Percentiles rank a stretch among this genome's conserved stretches.
Conservation (phyloP, 2,113 vertebrate species). For the Poeciliopsis retropinna region DNA sequence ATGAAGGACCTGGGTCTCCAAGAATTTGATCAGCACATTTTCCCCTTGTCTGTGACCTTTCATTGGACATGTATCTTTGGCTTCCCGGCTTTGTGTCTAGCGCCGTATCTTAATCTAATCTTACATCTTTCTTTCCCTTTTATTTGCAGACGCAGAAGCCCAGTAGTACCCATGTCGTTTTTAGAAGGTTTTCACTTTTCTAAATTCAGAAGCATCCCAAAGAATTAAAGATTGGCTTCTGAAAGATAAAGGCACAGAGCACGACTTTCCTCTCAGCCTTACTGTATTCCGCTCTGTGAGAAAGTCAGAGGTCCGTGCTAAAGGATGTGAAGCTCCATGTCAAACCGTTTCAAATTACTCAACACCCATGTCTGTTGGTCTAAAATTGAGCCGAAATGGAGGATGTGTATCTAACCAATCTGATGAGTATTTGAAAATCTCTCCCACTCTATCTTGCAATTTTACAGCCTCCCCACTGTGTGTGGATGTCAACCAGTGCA, state of each 20-base stretch:
- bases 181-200: conserved; percentile 17
- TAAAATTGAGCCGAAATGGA: conserved; percentile 50
- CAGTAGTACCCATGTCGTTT: conserved; percentile 14
- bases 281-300: conserved; percentile 68
- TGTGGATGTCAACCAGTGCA: conserved; percentile 44
- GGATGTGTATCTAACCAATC: conserved; percentile 65
- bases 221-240: conserved; percentile 56
- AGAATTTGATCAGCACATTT: conserved; percentile 72
- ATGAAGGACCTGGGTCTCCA: conserved; percentile 69
- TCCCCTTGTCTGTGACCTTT: conserved; percentile 69
- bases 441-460: conserved; percentile 26
- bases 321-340: conserved; percentile 53
- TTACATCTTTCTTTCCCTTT: conserved; percentile 19
- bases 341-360: conserved; percentile 65
- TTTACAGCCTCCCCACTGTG: conserved; percentile 53
- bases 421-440: conserved; percentile 54
- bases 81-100: conserved; percentile 31
- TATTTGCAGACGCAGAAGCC: conserved; percentile 26
- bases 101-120: conserved; percentile 18
- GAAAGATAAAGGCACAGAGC: conserved; percentile 48
- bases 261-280: conserved; percentile 49
- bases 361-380: conserved; percentile 63
- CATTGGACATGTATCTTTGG: conserved; percentile 50
- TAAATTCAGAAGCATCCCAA: conserved; percentile 29
- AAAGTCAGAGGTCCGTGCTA: conserved; percentile 55